A percentile compares a stretch with the other conserved stretches of the same genome.
Conservation (phyloP, 2,113 vertebrate genomes). For the Coptodon rendalli region DNA sequence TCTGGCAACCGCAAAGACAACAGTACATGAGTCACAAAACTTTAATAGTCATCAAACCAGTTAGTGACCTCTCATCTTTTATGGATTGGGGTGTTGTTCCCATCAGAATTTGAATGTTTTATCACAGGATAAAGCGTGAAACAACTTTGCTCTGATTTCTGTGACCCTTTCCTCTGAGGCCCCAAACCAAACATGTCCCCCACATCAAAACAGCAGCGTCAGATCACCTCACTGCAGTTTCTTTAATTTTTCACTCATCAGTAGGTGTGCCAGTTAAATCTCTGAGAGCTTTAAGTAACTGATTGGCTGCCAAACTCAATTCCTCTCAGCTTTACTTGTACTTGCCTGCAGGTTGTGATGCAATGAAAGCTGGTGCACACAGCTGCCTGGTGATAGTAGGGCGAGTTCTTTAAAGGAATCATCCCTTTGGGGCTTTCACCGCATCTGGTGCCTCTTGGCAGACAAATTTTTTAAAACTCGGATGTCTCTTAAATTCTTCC, state of each 20-base stretch:
- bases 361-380: conserved; percentile 24
- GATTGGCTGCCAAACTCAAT: conserved; percentile 16
- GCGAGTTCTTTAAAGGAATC: conserved; percentile 17
- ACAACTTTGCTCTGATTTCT: not conserved
- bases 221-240: not conserved
- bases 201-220: not conserved
- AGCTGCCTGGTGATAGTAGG: conserved; percentile 16
- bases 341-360: conserved; percentile 20
- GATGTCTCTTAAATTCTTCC: conserved; percentile 13
- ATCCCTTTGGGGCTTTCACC: conserved; percentile 23
- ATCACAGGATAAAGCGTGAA: not conserved
- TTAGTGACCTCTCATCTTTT: not conserved
- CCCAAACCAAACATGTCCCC: not conserved
- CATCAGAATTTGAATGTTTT: not conserved
- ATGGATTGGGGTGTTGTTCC: not conserved
- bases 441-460: conserved; percentile 30
- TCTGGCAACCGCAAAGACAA: not conserved
- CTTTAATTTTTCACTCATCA: not conserved
- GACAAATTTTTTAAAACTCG: not conserved
- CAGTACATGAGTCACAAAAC: not conserved
- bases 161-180: not conserved
- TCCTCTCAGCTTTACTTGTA: not conserved
- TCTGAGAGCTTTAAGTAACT: not conserved
- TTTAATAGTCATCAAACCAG: not conserved
- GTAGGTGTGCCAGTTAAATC: conserved; percentile 12